Percentiles rank a stretch among this genome's conserved stretches.
phyloP scores from a whole-genome alignment of 2,888 invertebrate genomes.

The Neelides folsomi region DNA sequence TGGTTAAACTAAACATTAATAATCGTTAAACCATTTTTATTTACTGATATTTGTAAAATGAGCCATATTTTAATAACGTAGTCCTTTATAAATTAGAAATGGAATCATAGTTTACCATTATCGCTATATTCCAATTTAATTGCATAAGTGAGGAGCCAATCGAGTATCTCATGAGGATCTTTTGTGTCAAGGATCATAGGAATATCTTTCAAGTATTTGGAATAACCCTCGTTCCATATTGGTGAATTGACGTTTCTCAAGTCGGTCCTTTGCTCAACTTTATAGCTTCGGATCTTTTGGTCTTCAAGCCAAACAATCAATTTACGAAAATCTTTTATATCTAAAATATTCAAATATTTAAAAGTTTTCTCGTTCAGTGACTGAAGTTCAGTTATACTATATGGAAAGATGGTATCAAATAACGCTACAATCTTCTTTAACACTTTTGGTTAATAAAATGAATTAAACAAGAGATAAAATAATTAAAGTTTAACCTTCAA shows the following conservation, averaged over 20 bases:
- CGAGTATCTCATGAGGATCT: constrained; percentile 53
- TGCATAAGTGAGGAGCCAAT: constrained; percentile 75
- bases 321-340: constrained; percentile 63
- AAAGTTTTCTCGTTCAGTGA: too few species aligned
- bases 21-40: too few species aligned
- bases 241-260: constrained; percentile 54
- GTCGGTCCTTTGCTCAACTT: constrained; percentile 61
- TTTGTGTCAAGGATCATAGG: constrained; percentile 47
- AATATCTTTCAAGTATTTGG: constrained; percentile 59
- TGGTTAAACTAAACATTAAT: too few species aligned
- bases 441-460: too few species aligned
- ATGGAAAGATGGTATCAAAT: too few species aligned
- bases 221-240: constrained; percentile 58
- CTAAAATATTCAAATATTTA: too few species aligned
- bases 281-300: constrained; percentile 77
- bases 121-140: constrained; percentile 70
- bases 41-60: too few species aligned
- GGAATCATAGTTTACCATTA: constrained; percentile 48
- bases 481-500: constrained; percentile 47
- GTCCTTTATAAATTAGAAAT: not conserved
- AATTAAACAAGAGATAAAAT: too few species aligned
- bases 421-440: too few species aligned
- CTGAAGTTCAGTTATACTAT: too few species aligned
- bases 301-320: constrained; percentile 83
- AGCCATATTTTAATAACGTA: too few species aligned